Evolutionary conservation across 1,140 invertebrate genomes (phyloP).

Genomic region (Brachionus angularis): DNA sequence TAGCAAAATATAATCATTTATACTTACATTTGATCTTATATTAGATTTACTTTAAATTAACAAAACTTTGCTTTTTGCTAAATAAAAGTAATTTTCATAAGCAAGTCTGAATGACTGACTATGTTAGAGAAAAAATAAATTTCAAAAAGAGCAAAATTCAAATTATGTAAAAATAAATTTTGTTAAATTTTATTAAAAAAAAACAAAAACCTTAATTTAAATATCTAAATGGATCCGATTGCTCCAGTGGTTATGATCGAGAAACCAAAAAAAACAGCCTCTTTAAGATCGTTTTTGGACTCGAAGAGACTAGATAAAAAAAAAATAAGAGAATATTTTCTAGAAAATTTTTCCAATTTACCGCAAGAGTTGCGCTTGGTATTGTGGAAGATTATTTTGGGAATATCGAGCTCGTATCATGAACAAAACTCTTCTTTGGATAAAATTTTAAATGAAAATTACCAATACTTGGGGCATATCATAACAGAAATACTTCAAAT

Average conservation of each 20-base stretch:
- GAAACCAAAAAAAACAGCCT: not conserved
- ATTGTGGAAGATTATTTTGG: constrained; percentile 39
- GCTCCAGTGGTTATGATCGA: not conserved
- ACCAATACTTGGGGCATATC: not conserved
- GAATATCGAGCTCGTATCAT: constrained; percentile 29
- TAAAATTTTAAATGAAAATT: not conserved
- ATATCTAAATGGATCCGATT: not conserved
- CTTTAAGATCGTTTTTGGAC: constrained; percentile 1
- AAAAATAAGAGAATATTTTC: constrained; percentile 30
- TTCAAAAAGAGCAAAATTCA: too few species aligned
- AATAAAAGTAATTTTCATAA: too few species aligned
- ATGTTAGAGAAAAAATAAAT: too few species aligned
- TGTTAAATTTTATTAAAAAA: not conserved
- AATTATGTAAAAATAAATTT: not conserved
- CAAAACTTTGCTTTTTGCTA: too few species aligned
- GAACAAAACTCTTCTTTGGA: not conserved
- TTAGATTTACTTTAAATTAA: too few species aligned
- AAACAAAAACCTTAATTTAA: too few species aligned
- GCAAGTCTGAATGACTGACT: too few species aligned
- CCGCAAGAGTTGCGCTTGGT: constrained; percentile 26
- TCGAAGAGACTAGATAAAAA: constrained; percentile 12
- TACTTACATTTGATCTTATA: too few species aligned
- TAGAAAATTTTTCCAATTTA: constrained; percentile 33
- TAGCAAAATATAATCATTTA: too few species aligned
- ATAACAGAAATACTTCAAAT: constrained; percentile 11